Evolutionary conservation across 2,888 invertebrate species (phyloP), one percentile per base, ranked within the genome.

Genomic region (Seira musarum): DNA sequence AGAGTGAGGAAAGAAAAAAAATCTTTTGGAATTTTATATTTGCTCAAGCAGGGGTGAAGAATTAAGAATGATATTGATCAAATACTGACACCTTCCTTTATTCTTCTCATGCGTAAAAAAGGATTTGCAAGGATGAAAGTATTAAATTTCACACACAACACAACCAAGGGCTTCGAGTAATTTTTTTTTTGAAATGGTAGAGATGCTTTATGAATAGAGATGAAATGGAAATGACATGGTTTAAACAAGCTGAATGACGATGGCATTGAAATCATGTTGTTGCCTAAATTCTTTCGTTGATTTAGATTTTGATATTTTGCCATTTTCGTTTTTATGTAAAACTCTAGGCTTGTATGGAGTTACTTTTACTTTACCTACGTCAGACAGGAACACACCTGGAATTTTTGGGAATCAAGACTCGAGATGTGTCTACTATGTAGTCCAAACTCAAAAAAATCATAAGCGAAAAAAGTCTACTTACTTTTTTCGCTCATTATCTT

Each of bases 251-350:
- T 57, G 22, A 69, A 69, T 69, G 69, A 68, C 63, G 49, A 63
- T 72, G 77, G 40, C 77, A 77, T 66, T 77, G 77, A 30, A 21
- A 30, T 30, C 30, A 53, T 35, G 24, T 17, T 35, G 24, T 17
- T 75, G 22, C 76, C 68, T 76, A 76, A 76, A 76, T 76, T 69
- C 69, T 76, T 76, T 57, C 22, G 69, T 64, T 35, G 64, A 69
- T 68, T 35, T 10, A 5, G 30, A 30, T 30, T 35, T 10, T 30
- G 30, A 30, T 30, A 30, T 8, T 30, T 30, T n/a, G n/a, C n/a
- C n/a, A n/a, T 49, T 53, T 71, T 17, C 30, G 15, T 63, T 72
- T n/a, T n/a, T n/a, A n/a, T n/a, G n/a, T n/a, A n/a, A n/a, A n/a
- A n/a, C n/a, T n/a, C n/a, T n/a, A n/a, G n/a, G n/a, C n/a, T n/a